Base-by-base conservation (phyloP, 2,797 vertebrate species). In the Fratercula arctica region DNA sequence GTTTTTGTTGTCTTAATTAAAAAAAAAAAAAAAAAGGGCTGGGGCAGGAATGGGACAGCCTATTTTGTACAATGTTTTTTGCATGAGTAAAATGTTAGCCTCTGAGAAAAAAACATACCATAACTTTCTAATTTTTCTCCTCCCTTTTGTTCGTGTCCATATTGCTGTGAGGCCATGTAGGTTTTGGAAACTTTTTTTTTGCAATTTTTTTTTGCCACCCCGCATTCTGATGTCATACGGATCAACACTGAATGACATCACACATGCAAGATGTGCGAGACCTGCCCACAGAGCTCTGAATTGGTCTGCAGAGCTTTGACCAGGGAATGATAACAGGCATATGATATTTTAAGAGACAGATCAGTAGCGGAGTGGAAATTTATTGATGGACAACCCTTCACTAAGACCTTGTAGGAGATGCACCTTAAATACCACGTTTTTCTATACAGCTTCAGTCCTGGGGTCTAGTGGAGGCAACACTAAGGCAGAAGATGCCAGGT, bases 1-100 rank as follows among this genome's bases (percentile, higher is more conserved):
- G 1, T 48, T 70, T 74, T 56, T 78, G 6, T 41, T 46, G 39
- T 7, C 6, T 67, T 69, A 56, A 41, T 66, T n/a, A 0, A 5
- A 73, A 82, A 74, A 4, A 4, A 29, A 35, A 41, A 46, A 33
- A 4, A 4, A 3, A 0, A 4, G 5, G 2, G 19, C 6, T 1
- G 17, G 9, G 4, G n/a, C 9, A 24, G 31, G 15, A 66, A 23
- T 0, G 3, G 29, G 14, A 16, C 4, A 6, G 21, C 19, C 24
- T 28, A 3, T 28, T 10, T 43, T 78, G 24, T 61, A 37, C 8
- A 24, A 3, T 35, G 14, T 18, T 29, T 16, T 88, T 33, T 46
- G 3, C 4, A 10, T 0, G 0, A 9, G 4, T 48, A 21, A 48
- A 70, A 19, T 77, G 6, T 69, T 77, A 59, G 19, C 13, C 26